phyloP scores from a whole-genome alignment of 2,113 vertebrate species.

The Python bivittatus region DNA sequence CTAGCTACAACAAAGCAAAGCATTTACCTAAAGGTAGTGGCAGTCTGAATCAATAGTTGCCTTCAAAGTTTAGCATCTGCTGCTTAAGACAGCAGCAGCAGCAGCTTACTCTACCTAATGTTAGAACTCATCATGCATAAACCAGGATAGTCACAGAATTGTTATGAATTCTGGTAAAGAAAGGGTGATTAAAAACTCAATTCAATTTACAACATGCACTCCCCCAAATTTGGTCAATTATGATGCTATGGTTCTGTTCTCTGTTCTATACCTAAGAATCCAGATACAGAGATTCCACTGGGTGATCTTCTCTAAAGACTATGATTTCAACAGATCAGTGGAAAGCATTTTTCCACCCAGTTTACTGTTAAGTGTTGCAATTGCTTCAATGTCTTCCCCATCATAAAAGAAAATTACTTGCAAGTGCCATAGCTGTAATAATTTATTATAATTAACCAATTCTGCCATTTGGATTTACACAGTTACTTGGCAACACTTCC shows the following conservation, averaged over 20 bases:
- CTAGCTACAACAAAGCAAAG: no score
- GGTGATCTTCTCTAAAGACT: not conserved
- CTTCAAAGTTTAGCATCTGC: not conserved
- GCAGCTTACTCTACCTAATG: not conserved
- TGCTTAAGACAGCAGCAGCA: no score
- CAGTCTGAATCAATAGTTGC: not conserved
- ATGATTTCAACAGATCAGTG: not conserved
- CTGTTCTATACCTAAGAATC: not conserved
- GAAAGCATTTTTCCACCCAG: not conserved
- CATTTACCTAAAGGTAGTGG: no score
- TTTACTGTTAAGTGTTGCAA: not conserved
- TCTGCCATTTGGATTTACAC: not conserved
- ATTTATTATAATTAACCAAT: conserved; percentile 1
- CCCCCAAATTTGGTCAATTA: not conserved
- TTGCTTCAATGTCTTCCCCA: not conserved
- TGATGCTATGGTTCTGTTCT: not conserved
- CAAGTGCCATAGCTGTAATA: not conserved
- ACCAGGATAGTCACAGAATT: not conserved
- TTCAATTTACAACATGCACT: not conserved
- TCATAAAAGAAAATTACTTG: not conserved
- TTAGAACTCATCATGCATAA: not conserved
- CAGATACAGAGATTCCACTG: not conserved
- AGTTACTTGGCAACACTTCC: not conserved
- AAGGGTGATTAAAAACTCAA: not conserved
- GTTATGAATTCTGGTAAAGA: not conserved